phyloP scores from a whole-genome alignment of 1,140 invertebrate genomes.

The Aphaenogaster ashmeadi region DNA sequence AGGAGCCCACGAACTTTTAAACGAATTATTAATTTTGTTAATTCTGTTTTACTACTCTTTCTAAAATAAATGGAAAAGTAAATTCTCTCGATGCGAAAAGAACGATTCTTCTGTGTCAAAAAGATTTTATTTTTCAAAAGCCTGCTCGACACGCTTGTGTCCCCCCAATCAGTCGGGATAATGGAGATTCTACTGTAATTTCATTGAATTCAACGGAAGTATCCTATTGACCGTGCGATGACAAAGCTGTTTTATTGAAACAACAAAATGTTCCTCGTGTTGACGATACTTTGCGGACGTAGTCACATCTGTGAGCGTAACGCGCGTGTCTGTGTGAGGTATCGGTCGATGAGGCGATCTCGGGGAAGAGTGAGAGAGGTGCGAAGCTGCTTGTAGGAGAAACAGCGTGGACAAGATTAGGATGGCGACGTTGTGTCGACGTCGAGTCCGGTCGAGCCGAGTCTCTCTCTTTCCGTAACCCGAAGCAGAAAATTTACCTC shows the following conservation, averaged over 20 bases:
- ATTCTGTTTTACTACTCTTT: neutral
- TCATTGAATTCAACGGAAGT: slow-evolving; percentile 13
- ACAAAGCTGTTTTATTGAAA: slow-evolving; percentile 29
- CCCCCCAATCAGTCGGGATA: neutral
- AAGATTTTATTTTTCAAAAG: slow-evolving; percentile 7
- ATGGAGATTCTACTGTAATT: slow-evolving; percentile 20
- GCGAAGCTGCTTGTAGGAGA: neutral
- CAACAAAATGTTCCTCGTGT: slow-evolving; percentile 31
- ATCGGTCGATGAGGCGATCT: slow-evolving; percentile 37
- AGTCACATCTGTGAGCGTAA: neutral
- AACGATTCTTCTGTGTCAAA: neutral
- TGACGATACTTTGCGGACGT: slow-evolving; percentile 15
- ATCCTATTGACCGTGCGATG: slow-evolving; percentile 21
- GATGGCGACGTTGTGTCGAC: slow-evolving; percentile 49
- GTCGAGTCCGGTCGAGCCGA: neutral
- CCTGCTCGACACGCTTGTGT: neutral
- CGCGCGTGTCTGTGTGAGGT: neutral
- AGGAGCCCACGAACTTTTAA: neutral
- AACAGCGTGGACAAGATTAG: slow-evolving; percentile 38
- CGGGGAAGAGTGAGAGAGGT: slow-evolving; percentile 26
- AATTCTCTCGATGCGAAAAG: neutral
- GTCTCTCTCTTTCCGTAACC: slow-evolving; percentile 15
- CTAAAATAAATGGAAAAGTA: neutral
- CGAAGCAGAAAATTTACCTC: slow-evolving; percentile 41
- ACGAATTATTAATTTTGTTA: neutral